Percentiles rank a stretch among this genome's conserved stretches.
Evolutionary conservation across 2,888 invertebrate genomes (phyloP).

Genomic region (Melitaea athalia): DNA sequence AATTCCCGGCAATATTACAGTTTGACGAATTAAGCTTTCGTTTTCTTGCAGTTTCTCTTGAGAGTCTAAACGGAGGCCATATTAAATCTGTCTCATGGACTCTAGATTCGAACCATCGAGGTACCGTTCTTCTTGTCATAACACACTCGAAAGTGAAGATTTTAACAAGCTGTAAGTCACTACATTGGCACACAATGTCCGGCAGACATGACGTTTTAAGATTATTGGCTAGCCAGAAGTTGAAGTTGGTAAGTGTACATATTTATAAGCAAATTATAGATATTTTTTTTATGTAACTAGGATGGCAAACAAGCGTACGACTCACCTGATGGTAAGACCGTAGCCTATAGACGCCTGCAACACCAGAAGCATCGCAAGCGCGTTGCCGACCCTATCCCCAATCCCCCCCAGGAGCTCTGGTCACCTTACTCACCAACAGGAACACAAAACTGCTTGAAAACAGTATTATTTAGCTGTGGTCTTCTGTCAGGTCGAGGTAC

Average conservation of each 20-base stretch:
- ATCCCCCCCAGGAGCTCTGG: too few relatives aligned
- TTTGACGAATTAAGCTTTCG: neutral
- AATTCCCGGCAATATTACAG: neutral
- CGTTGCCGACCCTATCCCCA: too few relatives aligned
- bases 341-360: too few relatives aligned
- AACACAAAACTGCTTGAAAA: too few relatives aligned
- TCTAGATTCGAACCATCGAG: slow-evolving; percentile 80
- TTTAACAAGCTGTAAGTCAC: slow-evolving; percentile 84
- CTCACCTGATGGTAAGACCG: too few relatives aligned
- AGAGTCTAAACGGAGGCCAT: slow-evolving; percentile 83
- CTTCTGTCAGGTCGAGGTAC: too few relatives aligned
- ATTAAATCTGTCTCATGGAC: slow-evolving; percentile 84
- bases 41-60: slow-evolving; percentile 83
- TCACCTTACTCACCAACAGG: too few relatives aligned
- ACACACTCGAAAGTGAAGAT: slow-evolving; percentile 84
- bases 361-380: too few relatives aligned
- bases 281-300: neutral
- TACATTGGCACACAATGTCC: slow-evolving; percentile 84
- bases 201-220: slow-evolving; percentile 82
- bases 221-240: slow-evolving; percentile 74
- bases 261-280: neutral
- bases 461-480: too few relatives aligned
- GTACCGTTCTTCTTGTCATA: slow-evolving; percentile 81
- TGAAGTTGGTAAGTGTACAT: slow-evolving; percentile 80
- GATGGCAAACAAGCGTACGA: too few relatives aligned